These are phyloP conservation scores for Cochlearius cochlearius DNA, from an alignment of 2,113 vertebrate genomes.

Conservation along the genomic window DNA sequence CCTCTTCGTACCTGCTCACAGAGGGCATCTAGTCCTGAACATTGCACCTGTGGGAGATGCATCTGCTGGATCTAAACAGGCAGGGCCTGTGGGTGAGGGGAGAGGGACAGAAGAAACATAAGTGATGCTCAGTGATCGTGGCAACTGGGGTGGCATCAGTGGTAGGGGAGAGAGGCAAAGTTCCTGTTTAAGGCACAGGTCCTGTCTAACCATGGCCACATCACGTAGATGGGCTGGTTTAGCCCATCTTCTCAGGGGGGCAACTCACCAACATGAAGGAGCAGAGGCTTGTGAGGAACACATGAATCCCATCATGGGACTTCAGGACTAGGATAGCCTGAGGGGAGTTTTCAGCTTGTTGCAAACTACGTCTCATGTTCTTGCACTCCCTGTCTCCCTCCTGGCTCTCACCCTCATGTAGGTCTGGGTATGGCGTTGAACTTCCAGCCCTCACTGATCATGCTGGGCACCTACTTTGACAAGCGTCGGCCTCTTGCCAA, in stretches of 20 bases:
- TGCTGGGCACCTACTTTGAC: conserved; percentile 80
- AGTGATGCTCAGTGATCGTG: not conserved
- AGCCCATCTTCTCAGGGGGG: not conserved
- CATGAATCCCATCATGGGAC: not conserved
- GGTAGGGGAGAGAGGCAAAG: not conserved
- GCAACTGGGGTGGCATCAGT: not conserved
- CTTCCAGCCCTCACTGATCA: conserved; percentile 81
- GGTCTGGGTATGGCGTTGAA: conserved; percentile 79
- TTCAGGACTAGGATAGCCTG: not conserved
- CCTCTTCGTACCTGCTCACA: not conserved
- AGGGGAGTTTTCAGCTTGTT: not conserved
- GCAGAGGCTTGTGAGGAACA: not conserved
- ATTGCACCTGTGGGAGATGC: not conserved
- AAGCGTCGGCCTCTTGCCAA: conserved; percentile 79
- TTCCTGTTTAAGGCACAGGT: not conserved
- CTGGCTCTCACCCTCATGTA: not conserved
- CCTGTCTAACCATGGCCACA: not conserved
- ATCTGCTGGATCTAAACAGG: not conserved
- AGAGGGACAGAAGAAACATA: not conserved
- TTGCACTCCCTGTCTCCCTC: not conserved
- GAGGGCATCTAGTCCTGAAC: not conserved
- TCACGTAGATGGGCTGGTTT: not conserved
- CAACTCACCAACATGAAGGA: not conserved
- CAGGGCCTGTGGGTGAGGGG: not conserved
- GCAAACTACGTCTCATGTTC: not conserved